Evolutionary conservation across 2,113 vertebrate species (phyloP).

Genomic region (Oenanthe oenanthe): DNA sequence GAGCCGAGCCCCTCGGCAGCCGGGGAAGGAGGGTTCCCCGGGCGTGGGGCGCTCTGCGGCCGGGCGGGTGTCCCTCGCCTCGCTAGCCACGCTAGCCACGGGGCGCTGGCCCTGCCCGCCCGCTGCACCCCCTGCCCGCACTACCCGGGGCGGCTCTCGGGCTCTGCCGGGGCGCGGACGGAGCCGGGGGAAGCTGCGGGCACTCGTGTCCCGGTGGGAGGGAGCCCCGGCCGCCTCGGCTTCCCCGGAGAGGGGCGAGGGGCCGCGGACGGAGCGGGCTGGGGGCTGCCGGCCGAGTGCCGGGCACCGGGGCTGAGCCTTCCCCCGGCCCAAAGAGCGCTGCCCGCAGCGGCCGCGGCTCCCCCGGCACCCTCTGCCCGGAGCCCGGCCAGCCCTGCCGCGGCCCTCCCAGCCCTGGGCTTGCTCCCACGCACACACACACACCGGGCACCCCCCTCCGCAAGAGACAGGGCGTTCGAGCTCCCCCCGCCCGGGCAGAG

Average conservation of each 20-base stretch:
- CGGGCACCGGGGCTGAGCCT: neutral
- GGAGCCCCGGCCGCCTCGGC: neutral
- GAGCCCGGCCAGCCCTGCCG: neutral
- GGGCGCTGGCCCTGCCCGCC: neutral
- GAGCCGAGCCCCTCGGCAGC: neutral
- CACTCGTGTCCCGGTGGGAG: too few relatives aligned
- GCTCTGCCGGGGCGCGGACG: neutral
- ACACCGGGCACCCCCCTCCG: neutral
- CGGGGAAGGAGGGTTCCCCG: neutral
- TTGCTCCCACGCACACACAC: neutral
- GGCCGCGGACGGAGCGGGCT: neutral
- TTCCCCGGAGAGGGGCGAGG: neutral
- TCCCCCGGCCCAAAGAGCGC: neutral
- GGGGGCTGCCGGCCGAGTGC: neutral
- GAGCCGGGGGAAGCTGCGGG: neutral
- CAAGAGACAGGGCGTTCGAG: neutral
- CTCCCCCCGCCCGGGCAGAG: constrained; percentile 39
- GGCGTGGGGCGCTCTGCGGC: neutral
- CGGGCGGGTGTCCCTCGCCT: neutral
- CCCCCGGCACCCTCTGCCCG: neutral
- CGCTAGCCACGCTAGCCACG: neutral
- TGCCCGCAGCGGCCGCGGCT: neutral
- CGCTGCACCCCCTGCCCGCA: neutral
- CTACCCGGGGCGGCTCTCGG: neutral
- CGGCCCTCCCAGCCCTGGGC: neutral